phyloP scores from a whole-genome alignment of 2,797 vertebrate genomes.

The Rhynchotus rufescens region DNA sequence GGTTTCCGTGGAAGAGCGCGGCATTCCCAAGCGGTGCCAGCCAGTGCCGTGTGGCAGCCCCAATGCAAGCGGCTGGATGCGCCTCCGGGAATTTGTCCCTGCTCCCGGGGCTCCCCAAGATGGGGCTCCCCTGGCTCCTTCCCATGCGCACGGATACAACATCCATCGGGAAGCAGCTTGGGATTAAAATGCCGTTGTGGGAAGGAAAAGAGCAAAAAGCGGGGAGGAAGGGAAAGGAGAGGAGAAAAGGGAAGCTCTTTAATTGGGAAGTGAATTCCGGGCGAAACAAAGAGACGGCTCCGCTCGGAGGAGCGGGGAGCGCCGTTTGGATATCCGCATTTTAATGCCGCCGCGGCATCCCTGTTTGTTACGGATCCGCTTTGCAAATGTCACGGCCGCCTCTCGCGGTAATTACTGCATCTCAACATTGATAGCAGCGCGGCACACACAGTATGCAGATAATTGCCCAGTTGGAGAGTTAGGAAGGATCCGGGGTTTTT shows the following conservation, averaged over 20 bases:
- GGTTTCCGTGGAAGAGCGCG: too few relatives aligned
- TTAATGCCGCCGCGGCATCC: conserved; percentile 77
- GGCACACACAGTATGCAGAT: conserved; percentile 72
- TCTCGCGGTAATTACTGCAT: conserved; percentile 79
- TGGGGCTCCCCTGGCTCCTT: too few relatives aligned
- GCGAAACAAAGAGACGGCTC: conserved; percentile 66
- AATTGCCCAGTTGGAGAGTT: conserved; percentile 78
- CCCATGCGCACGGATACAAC: too few relatives aligned
- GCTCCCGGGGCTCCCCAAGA: too few relatives aligned
- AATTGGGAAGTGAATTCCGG: conserved; percentile 68
- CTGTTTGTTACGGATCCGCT: conserved; percentile 76
- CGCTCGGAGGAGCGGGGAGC: conserved; percentile 54
- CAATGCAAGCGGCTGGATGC: too few relatives aligned
- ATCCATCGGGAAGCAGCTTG: too few relatives aligned
- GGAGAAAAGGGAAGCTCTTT: conserved; percentile 55
- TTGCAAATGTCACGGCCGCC: conserved; percentile 75
- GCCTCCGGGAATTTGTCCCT: too few relatives aligned
- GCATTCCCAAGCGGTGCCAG: too few relatives aligned
- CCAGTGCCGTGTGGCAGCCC: too few relatives aligned
- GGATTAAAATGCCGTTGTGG: conserved; percentile 35
- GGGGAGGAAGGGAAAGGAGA: neutral
- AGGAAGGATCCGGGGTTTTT: conserved; percentile 60
- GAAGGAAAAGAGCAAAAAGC: neutral
- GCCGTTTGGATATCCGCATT: conserved; percentile 72
- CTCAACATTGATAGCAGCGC: conserved; percentile 75